A percentile compares a stretch with the other conserved stretches of the same genome.
Evolutionary conservation across 2,797 vertebrate genomes (phyloP).

Genomic region (Triplophysa bombifrons): DNA sequence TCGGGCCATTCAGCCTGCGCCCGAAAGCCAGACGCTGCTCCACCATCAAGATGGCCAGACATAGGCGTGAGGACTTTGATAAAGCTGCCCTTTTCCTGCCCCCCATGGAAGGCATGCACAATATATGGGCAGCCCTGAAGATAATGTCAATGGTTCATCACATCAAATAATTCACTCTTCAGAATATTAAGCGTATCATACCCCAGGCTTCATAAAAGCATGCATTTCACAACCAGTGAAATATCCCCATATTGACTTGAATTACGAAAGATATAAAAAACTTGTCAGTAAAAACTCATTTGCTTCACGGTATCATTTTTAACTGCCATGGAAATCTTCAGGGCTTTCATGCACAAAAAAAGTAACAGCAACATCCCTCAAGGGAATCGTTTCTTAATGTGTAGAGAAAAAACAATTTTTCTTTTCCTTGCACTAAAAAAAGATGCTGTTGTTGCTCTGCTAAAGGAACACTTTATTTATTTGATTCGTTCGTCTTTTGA

Average conservation of each 20-base stretch:
- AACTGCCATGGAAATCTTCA: constrained; percentile 31
- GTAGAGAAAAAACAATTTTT: constrained; percentile 57
- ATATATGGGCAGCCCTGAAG: constrained; percentile 67
- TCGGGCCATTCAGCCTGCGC: constrained; percentile 65
- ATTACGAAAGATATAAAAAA: constrained; percentile 53
- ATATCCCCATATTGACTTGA: constrained; percentile 52
- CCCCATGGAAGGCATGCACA: constrained; percentile 71
- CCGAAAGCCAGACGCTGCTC: constrained; percentile 55
- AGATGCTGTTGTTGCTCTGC: constrained; percentile 21
- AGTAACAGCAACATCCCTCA: constrained; percentile 67
- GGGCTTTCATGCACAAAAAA: constrained; percentile 65
- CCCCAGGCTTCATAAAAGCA: constrained; percentile 60
- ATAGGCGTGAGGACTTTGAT: constrained; percentile 71
- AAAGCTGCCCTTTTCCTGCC: constrained; percentile 70
- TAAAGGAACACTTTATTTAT: constrained; percentile 49
- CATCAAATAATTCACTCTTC: constrained; percentile 67
- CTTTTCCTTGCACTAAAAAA: not conserved
- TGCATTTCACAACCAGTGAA: constrained; percentile 68
- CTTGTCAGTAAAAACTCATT: constrained; percentile 62
- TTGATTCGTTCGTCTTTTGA: constrained; percentile 69
- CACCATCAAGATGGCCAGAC: constrained; percentile 55
- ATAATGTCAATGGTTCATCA: constrained; percentile 80
- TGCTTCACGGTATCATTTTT: constrained; percentile 67
- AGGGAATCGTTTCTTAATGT: constrained; percentile 68
- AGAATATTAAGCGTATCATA: constrained; percentile 68